These are phyloP conservation scores for Amitus sp. DNA, from an alignment of 2,888 invertebrate species.

Conservation along the genomic window DNA sequence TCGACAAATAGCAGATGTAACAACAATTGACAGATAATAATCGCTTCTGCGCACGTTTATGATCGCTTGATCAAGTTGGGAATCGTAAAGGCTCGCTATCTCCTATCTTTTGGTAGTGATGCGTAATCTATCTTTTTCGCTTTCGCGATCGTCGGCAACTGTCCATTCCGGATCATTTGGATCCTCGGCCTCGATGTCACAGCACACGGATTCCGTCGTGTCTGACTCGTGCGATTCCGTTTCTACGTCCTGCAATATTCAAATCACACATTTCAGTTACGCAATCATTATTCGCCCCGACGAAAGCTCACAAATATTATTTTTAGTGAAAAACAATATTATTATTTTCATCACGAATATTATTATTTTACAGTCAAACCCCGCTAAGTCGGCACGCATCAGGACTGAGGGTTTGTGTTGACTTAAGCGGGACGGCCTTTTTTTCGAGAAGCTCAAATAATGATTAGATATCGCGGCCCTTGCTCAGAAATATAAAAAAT, in stretches of 20 bases:
- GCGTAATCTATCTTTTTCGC: slow-evolving; percentile 63
- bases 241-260: slow-evolving; percentile 65
- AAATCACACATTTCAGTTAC: not conserved
- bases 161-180: slow-evolving; percentile 90
- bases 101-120: slow-evolving; percentile 65
- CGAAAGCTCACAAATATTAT: too few relatives aligned
- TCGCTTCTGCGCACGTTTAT: slow-evolving; percentile 54
- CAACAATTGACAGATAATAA: slow-evolving; percentile 55
- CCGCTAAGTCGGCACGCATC: too few relatives aligned
- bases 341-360: too few relatives aligned
- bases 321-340: too few relatives aligned
- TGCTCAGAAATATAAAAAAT: too few relatives aligned
- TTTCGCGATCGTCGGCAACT: slow-evolving; percentile 66
- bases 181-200: slow-evolving; percentile 75
- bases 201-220: slow-evolving; percentile 70
- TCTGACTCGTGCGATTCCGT: slow-evolving; percentile 66
- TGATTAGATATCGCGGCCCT: too few relatives aligned
- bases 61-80: slow-evolving; percentile 52
- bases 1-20: slow-evolving; percentile 59
- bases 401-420: too few relatives aligned
- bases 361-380: too few relatives aligned
- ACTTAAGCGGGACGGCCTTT: too few relatives aligned
- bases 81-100: slow-evolving; percentile 44
- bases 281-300: too few relatives aligned
- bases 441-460: too few relatives aligned